These are phyloP conservation scores for Malthinus flaveolus DNA, from an alignment of 2,888 invertebrate genomes.

Conservation along the genomic window DNA sequence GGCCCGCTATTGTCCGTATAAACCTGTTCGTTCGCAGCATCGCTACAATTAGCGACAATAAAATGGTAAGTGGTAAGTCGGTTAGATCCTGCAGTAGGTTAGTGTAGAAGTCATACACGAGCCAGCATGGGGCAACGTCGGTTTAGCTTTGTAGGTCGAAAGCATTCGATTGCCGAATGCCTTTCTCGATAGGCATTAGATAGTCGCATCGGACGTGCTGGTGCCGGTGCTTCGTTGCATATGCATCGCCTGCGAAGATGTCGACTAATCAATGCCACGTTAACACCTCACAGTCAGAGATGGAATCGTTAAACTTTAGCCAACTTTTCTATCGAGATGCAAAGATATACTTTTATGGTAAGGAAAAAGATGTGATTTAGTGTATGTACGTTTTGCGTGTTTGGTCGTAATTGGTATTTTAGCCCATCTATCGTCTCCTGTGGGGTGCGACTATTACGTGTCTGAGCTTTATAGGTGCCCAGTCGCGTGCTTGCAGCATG, in stretches of 20 bases:
- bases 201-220: slow-evolving; percentile 37
- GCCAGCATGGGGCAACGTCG: slow-evolving; percentile 50
- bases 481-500: slow-evolving; percentile 44
- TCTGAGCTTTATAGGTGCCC: slow-evolving; percentile 45
- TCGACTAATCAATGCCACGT: slow-evolving; percentile 47
- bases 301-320: slow-evolving; percentile 94
- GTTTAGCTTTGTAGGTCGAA: slow-evolving; percentile 49
- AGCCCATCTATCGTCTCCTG: slow-evolving; percentile 33
- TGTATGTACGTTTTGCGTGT: slow-evolving; percentile 48
- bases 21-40: slow-evolving; percentile 98
- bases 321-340: slow-evolving; percentile 98
- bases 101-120: slow-evolving; percentile 51
- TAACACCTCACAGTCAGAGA: slow-evolving; percentile 62
- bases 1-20: slow-evolving; percentile 94
- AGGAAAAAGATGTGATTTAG: slow-evolving; percentile 34
- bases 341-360: slow-evolving; percentile 99
- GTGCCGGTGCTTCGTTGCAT: slow-evolving; percentile 51
- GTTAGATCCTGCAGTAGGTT: slow-evolving; percentile 48
- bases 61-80: slow-evolving; percentile 86
- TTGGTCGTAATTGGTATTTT: slow-evolving; percentile 32
- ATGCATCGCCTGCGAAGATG: slow-evolving; percentile 39
- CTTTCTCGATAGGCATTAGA: slow-evolving; percentile 40
- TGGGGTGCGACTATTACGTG: slow-evolving; percentile 43
- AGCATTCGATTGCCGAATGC: slow-evolving; percentile 52
- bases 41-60: slow-evolving; percentile 97